Evolutionary conservation across 2,113 vertebrate genomes (phyloP).

Genomic region (human): GRCh38 chr12:58107001-58107500

Average conservation of each 20-base stretch:
- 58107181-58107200: not conserved
- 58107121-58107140: not conserved
- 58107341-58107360: not conserved
- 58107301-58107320: not conserved
- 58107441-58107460: not conserved
- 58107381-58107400: not conserved
- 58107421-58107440: not conserved
- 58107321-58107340: not conserved
- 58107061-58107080: not conserved
- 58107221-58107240: not conserved
- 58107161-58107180: not conserved
- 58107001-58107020: not conserved
- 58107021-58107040: not conserved
- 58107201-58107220: not conserved
- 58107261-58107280: not conserved
- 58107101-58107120: conserved; percentile 31
- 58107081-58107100: not conserved
- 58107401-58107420: not conserved
- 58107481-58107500: not conserved
- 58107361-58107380: not conserved
- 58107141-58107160: not conserved
- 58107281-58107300: not conserved
- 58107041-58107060: not conserved
- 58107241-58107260: not conserved
- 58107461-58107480: not conserved